These are phyloP conservation scores for Orientallactaga sibirica DNA, from an alignment of 2,797 vertebrate genomes.

Conservation along the genomic window DNA sequence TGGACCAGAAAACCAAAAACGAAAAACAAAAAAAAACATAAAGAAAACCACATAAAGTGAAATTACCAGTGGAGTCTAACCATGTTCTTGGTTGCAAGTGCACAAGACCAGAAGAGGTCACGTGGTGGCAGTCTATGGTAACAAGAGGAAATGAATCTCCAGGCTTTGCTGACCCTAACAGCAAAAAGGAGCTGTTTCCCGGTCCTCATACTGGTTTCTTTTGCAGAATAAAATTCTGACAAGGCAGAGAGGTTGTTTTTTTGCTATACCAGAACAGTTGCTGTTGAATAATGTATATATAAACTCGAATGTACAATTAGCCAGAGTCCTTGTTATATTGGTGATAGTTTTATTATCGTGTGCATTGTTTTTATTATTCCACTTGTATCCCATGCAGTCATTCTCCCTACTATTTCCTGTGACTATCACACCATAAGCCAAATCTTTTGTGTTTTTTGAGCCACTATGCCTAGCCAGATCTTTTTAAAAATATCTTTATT, in stretches of 20 bases:
- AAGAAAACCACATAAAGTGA: not conserved
- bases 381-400: not conserved
- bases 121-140: conserved; percentile 58
- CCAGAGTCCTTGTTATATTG: not conserved
- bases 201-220: not conserved
- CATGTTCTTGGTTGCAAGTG: not conserved
- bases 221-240: not conserved
- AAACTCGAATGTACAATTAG: not conserved
- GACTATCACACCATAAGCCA: not conserved
- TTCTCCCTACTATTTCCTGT: not conserved
- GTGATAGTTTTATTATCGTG: not conserved
- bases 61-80: not conserved
- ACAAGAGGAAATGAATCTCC: not conserved
- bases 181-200: not conserved
- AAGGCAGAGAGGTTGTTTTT: not conserved
- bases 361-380: not conserved
- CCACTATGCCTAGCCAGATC: too few relatives aligned
- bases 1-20: too few relatives aligned
- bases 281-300: not conserved
- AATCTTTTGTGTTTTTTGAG: too few relatives aligned
- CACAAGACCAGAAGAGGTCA: not conserved
- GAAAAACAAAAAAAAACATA: too few relatives aligned
- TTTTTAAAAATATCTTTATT: not conserved
- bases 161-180: fast-evolving
- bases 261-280: not conserved